Evolutionary conservation across 2,797 vertebrate genomes (phyloP), one percentile per base, ranked within the genome.

Genomic region (Pteropus rufus): DNA sequence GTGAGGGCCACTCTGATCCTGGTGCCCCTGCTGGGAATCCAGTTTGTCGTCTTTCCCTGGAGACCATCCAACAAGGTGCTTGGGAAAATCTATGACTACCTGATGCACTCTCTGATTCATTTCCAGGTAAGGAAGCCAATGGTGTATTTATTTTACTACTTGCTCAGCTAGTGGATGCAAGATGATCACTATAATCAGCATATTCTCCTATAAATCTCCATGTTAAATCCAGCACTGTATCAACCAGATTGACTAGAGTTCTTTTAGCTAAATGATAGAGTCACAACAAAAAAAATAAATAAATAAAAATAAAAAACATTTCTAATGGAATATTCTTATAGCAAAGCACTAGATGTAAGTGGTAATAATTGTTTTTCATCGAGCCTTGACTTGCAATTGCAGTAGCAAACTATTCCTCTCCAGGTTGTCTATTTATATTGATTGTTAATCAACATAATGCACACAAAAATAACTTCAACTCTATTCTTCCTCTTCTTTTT

Each of bases 51-150:
- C 96, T 98, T 99, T 84, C 99, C 99, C 95, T 99, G 99, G 99
- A 99, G 99, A 97, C 99, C 99, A 12, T 99, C 99, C 98, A 99
- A 99, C 98, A 98, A 99, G 26, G 97, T 99, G 81, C 99, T 99
- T 44, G 99, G 99, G 87, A 99, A 99, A 98, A 99, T 99, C 97
- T 99, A 99, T 10, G 99, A 99, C 93, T 99, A 99, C 92, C 98
- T 99, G 98, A 99, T 99, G 99, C 99, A 99, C 98, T 99, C 99
- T 97, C 98, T 99, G 97, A 99, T 99, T 98, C 99, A 99, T 98
- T 99, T 99, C 98, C 99, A 99, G 99, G 99, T 99, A 98, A 86
- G 97, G 73, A 72, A 44, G 14, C 41, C 34, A 21, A 2, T 2
- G 44, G 9, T 64, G 70, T 19, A 3, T 60, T 88, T 21, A 49